Evolutionary conservation across 2,888 invertebrate species (phyloP).

Genomic region (Apamea epomidion): DNA sequence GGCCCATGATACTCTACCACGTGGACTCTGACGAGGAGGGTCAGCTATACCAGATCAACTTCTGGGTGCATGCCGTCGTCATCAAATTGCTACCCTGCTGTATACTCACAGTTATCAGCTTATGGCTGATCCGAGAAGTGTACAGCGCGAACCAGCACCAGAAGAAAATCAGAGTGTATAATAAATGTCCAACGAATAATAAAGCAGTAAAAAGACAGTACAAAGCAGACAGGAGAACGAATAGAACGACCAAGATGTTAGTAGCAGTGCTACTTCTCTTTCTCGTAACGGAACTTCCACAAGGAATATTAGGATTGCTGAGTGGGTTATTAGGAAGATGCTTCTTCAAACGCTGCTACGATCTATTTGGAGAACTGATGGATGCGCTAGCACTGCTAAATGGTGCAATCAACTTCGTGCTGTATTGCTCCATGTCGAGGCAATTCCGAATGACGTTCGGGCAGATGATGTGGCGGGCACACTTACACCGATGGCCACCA

Average conservation of each 20-base stretch:
- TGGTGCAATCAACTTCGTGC: slow-evolving; percentile 97
- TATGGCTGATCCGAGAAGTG: slow-evolving; percentile 93
- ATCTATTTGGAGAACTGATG: slow-evolving; percentile 95
- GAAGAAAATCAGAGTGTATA: slow-evolving; percentile 90
- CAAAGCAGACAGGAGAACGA: slow-evolving; percentile 88
- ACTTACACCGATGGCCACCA: slow-evolving; percentile 84
- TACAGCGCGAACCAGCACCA: slow-evolving; percentile 93
- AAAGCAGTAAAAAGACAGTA: slow-evolving; percentile 83
- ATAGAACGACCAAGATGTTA: slow-evolving; percentile 97
- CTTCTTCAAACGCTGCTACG: slow-evolving; percentile 95
- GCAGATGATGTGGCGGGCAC: slow-evolving; percentile 86
- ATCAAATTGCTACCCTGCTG: slow-evolving; percentile 95
- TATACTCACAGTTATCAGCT: slow-evolving; percentile 93
- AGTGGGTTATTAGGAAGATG: slow-evolving; percentile 90
- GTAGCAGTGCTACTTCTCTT: slow-evolving; percentile 96
- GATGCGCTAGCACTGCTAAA: slow-evolving; percentile 97
- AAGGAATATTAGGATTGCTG: slow-evolving; percentile 91
- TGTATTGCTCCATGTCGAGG: slow-evolving; percentile 98
- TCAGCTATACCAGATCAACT: slow-evolving; percentile 92
- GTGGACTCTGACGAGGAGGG: slow-evolving; percentile 90
- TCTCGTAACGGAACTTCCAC: slow-evolving; percentile 96
- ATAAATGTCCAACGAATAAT: slow-evolving; percentile 83
- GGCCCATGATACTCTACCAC: slow-evolving; percentile 86
- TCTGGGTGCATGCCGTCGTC: slow-evolving; percentile 95
- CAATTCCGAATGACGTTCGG: slow-evolving; percentile 94